A percentile compares a stretch with the other conserved stretches of the same genome.
These are phyloP conservation scores for Cuniculus paca DNA, from an alignment of 2,797 vertebrate genomes.

Conservation along the genomic window DNA sequence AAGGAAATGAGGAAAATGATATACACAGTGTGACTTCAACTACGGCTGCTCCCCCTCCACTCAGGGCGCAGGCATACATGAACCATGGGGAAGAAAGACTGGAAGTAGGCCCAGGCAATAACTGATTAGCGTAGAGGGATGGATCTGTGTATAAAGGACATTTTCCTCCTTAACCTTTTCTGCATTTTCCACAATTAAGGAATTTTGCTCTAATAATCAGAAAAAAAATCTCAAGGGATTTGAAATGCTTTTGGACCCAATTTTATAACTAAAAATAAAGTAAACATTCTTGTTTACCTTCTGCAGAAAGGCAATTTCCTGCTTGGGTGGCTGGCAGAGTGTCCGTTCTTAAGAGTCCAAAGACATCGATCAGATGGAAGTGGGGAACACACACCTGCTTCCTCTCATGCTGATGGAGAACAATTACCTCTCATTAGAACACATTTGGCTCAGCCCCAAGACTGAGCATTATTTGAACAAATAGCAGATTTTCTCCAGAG, in stretches of 20 bases:
- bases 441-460: conserved; percentile 69
- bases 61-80: not conserved
- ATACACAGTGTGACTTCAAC: not conserved
- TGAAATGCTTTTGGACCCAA: conserved; percentile 11
- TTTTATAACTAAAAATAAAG: conserved; percentile 72
- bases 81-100: not conserved
- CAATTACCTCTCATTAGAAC: conserved; percentile 57
- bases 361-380: conserved; percentile 56
- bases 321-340: not conserved
- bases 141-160: not conserved
- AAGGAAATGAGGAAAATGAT: not conserved
- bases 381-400: conserved; percentile 62
- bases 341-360: conserved; percentile 4
- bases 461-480: conserved; percentile 67
- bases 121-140: not conserved
- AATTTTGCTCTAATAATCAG: conserved; percentile 20
- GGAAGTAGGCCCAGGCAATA: not conserved
- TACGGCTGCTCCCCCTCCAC: not conserved
- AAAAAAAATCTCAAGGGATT: not conserved
- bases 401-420: conserved; percentile 48
- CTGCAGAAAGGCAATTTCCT: conserved; percentile 60
- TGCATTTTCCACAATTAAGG: conserved; percentile 47
- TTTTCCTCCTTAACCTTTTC: not conserved
- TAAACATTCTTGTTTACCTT: conserved; percentile 20
- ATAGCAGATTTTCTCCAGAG: conserved; percentile 53